Percentiles rank a stretch among this genome's conserved stretches.
Conservation (phyloP, 2,888 invertebrate genomes). For the Hypena proboscidalis region DNA sequence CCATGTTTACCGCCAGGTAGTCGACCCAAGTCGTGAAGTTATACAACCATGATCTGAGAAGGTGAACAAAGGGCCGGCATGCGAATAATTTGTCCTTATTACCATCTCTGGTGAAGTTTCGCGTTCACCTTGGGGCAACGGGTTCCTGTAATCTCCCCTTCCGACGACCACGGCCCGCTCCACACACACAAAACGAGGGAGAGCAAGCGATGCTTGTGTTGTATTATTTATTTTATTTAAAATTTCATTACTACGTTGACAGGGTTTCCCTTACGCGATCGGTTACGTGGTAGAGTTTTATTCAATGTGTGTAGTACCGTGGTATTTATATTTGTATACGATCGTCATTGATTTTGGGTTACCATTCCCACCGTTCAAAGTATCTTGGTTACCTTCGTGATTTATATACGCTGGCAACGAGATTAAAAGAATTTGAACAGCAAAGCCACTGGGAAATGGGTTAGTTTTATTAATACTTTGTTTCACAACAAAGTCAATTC, state of each 20-base stretch:
- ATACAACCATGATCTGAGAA: constrained; percentile 68
- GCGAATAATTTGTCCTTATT: constrained; percentile 77
- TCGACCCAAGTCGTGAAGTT: constrained; percentile 55
- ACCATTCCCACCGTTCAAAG: neutral
- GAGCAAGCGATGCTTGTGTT: constrained; percentile 46
- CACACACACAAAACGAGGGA: constrained; percentile 44
- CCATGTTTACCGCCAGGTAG: constrained; percentile 58
- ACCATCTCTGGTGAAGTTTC: constrained; percentile 64
- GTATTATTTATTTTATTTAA: constrained; percentile 20
- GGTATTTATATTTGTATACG: neutral
- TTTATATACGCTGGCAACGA: constrained; percentile 6
- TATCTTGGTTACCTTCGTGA: constrained; percentile 8
- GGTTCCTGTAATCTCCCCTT: constrained; percentile 69
- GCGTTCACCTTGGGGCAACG: constrained; percentile 76
- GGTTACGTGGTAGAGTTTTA: too few species aligned
- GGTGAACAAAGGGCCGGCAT: constrained; percentile 76
- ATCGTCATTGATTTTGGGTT: constrained; percentile 1
- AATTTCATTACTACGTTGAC: neutral
- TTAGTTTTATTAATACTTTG: constrained; percentile 41
- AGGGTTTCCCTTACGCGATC: too few species aligned
- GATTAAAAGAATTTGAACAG: constrained; percentile 11
- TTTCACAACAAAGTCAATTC: constrained; percentile 34
- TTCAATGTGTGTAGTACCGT: too few species aligned
- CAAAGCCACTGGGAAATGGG: constrained; percentile 26
- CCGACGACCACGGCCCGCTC: constrained; percentile 37